A percentile compares a stretch with the other conserved stretches of the same genome.
Conservation (phyloP, 2,113 vertebrate species). For the Salvelinus namaycush region DNA sequence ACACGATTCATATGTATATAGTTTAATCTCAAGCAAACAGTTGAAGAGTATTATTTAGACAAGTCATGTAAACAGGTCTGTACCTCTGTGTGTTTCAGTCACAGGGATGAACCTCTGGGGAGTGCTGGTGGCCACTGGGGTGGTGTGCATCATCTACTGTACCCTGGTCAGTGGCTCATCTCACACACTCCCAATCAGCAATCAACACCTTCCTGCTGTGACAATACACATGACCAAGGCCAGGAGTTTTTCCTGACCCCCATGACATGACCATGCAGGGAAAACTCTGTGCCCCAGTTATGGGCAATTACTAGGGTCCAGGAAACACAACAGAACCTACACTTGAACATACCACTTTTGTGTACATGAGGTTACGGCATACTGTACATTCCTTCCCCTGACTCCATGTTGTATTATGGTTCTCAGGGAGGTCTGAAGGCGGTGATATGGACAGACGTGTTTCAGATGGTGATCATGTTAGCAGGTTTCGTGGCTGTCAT, state of each 20-base stretch:
- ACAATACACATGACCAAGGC: no score
- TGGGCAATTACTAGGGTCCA: no score
- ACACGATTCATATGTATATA: no score
- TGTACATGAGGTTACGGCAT: no score
- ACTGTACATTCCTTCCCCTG: no score
- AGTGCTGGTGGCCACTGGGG: constrained; percentile 77
- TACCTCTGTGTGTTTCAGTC: constrained; percentile 56
- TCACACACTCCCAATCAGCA: not conserved
- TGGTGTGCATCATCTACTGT: constrained; percentile 80
- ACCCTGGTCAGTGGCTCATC: constrained; percentile 67
- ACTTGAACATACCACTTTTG: no score
- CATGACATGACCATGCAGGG: no score
- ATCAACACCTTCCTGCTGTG: not conserved
- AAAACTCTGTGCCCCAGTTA: no score
- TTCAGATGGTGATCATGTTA: constrained; percentile 81
- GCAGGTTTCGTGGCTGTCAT: constrained; percentile 78
- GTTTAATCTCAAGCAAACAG: no score
- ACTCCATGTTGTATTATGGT: not conserved
- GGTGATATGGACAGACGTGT: constrained; percentile 81
- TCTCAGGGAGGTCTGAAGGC: constrained; percentile 79
- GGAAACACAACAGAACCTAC: no score
- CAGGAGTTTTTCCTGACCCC: no score
- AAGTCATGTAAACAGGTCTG: not conserved
- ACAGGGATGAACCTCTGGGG: constrained; percentile 80
- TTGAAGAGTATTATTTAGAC: no score